Evolutionary conservation across 2,888 invertebrate genomes (phyloP), one percentile per base, ranked within the genome.

Genomic region (Dusona sp.): DNA sequence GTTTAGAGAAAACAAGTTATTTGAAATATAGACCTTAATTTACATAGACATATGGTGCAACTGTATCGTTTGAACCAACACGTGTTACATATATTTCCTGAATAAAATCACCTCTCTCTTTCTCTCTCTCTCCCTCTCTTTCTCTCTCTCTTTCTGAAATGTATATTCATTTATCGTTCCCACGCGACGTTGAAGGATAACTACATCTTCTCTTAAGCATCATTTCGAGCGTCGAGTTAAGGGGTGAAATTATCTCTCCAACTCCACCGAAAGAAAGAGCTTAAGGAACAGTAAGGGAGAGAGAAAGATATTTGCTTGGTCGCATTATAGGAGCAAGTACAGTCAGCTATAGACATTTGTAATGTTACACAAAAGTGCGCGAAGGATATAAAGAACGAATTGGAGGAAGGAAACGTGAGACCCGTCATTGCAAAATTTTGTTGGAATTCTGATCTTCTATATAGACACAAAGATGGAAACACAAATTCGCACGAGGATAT

Each of bases 161-260:
- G 25, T 51, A n/a, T 29, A 33, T 65, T 29, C 29, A n/a, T 45
- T 70, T 57, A 78, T 74, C 57, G 51, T 42, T 70, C 70, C 22
- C 42, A 67, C 54, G n/a, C 72, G 51, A 61, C 57, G 73, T 57
- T 45, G 61, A 36, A 25, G 22, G 57, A 45, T 8, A 64, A 29
- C 51, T 57, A 64, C 42, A 45, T 57, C 22, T 22, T 65, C 16
- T n/a, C 25, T 16, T 7, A n/a, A n/a, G 33, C 33, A 45, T 48
- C 22, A 42, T 67, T 57, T 61, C 16, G 57, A 48, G 68, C 42
- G 36, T 25, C 25, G 38, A 75, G 70, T 85, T 78, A 87, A 89
- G 84, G 87, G 85, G 88, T 87, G 78, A 89, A 89, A 90, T 92
- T 90, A 91, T 92, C 90, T 89, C 83, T 77, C 83, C 87, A 88